phyloP scores from a whole-genome alignment of 2,113 vertebrate genomes.

The Copsychus sechellarum region DNA sequence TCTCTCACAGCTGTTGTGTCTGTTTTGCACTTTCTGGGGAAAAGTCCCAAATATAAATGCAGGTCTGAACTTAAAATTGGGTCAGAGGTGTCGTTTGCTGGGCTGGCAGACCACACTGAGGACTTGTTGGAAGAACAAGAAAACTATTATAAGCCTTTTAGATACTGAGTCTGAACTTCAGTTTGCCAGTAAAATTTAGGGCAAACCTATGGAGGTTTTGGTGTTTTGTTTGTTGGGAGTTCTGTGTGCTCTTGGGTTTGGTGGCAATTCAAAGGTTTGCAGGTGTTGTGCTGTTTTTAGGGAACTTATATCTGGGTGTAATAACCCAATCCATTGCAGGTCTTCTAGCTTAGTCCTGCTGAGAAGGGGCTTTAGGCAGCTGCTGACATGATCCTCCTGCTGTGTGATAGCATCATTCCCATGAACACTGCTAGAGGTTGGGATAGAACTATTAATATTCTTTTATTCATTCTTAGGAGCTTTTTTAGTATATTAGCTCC shows the following conservation, averaged over 20 bases:
- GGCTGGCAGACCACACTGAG: neutral
- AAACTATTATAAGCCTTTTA: neutral
- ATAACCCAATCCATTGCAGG: neutral
- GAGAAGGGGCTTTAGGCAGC: neutral
- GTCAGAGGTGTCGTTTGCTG: neutral
- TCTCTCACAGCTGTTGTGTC: neutral
- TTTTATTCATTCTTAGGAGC: neutral
- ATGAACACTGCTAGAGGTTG: neutral
- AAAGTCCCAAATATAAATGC: fast-evolving
- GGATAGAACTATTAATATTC: neutral
- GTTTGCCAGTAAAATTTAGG: neutral
- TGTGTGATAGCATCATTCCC: neutral
- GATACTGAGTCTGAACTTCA: neutral
- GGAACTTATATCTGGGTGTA: fast-evolving
- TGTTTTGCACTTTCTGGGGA: fast-evolving
- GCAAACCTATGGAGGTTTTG: fast-evolving
- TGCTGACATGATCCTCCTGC: neutral
- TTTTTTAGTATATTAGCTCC: neutral
- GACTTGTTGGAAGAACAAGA: neutral
- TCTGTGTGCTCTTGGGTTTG: neutral
- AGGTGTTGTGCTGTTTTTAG: neutral
- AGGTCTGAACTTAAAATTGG: neutral
- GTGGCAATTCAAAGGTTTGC: neutral
- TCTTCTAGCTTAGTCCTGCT: neutral
- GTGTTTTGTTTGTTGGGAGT: neutral